Percentiles rank a stretch among this genome's conserved stretches.
phyloP scores from a whole-genome alignment of 1,140 invertebrate genomes.

The Druon quercuslanigerum region DNA sequence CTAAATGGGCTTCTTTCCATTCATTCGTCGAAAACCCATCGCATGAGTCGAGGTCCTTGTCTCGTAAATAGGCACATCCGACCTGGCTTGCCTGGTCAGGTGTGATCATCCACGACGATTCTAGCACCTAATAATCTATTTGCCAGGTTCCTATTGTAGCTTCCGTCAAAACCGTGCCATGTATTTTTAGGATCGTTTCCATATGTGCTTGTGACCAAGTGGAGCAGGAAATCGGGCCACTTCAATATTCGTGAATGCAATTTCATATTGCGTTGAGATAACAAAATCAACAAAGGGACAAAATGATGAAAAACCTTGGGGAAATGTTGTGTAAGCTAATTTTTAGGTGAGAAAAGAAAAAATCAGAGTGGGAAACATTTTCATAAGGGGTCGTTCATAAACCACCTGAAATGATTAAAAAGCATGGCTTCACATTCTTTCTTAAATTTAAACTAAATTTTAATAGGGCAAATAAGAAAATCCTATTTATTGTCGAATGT shows the following conservation, averaged over 20 bases:
- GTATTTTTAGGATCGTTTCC: slow-evolving; percentile 51
- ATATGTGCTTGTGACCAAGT: slow-evolving; percentile 5
- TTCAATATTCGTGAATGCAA: not conserved
- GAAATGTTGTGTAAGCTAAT: not conserved
- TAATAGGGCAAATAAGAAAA: too few relatives aligned
- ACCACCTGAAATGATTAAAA: too few relatives aligned
- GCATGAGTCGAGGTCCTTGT: slow-evolving; percentile 33
- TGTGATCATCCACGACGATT: slow-evolving; percentile 35
- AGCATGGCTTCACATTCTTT: too few relatives aligned
- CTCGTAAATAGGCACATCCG: slow-evolving; percentile 44
- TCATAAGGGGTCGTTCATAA: too few relatives aligned
- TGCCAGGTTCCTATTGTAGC: slow-evolving; percentile 47
- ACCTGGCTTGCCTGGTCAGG: not conserved
- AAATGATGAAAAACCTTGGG: not conserved
- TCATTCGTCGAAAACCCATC: slow-evolving; percentile 33
- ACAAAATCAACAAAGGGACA: not conserved
- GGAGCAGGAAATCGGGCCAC: slow-evolving; percentile 20
- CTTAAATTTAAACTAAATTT: too few relatives aligned
- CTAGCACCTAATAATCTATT: slow-evolving; percentile 57
- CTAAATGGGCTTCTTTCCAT: slow-evolving; percentile 40
- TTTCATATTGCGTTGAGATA: slow-evolving; percentile 19
- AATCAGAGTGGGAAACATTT: too few relatives aligned
- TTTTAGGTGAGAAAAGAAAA: too few relatives aligned
- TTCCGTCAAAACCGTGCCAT: slow-evolving; percentile 39
- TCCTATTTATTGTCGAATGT: too few relatives aligned